These are phyloP conservation scores for Stictocephala bisonia DNA, from an alignment of 2,888 invertebrate genomes.

Conservation along the genomic window DNA sequence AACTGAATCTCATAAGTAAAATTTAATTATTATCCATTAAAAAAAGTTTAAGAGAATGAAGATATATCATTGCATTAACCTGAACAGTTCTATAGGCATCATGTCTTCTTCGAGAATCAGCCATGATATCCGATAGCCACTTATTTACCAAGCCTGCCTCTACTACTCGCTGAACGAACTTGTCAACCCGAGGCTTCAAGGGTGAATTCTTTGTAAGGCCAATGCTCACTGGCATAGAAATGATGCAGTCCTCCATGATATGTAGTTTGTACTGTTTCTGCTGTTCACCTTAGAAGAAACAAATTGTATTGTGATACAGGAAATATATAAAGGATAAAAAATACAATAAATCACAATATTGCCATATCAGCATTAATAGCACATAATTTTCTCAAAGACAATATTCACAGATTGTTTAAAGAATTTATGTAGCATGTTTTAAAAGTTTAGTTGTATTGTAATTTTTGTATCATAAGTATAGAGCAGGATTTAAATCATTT, in stretches of 20 bases:
- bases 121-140: constrained; percentile 82
- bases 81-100: constrained; percentile 15
- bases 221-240: constrained; percentile 83
- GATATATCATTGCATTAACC: constrained; percentile 75
- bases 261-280: constrained; percentile 71
- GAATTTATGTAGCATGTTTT: too few relatives aligned
- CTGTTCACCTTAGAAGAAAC: background rate
- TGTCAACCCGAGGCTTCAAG: constrained; percentile 59
- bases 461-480: too few relatives aligned
- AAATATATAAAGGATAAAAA: too few relatives aligned
- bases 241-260: constrained; percentile 84
- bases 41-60: background rate
- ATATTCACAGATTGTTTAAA: too few relatives aligned
- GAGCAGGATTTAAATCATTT: too few relatives aligned
- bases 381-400: too few relatives aligned
- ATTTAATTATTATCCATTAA: background rate
- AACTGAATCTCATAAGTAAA: too few relatives aligned
- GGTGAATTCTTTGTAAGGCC: constrained; percentile 79
- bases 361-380: too few relatives aligned
- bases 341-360: too few relatives aligned
- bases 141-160: constrained; percentile 83
- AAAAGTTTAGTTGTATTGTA: too few relatives aligned
- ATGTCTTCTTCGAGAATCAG: constrained; percentile 70
- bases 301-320: background rate
- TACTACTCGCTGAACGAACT: constrained; percentile 70